Conservation (phyloP, 2,888 invertebrate species). For the Metacarcinus magister region DNA sequence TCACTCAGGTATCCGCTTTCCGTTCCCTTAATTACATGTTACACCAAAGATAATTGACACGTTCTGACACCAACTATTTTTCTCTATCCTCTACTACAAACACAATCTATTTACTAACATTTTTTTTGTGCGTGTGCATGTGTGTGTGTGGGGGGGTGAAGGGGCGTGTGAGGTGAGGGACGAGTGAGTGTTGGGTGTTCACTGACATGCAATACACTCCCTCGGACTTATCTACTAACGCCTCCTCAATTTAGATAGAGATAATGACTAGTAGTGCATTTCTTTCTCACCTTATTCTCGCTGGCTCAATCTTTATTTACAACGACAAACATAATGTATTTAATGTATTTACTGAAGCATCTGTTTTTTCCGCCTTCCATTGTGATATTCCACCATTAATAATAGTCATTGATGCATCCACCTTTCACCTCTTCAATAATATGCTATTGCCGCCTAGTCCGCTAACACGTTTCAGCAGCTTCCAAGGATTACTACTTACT, state of each 20-base stretch:
- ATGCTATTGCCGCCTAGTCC: neutral
- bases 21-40: neutral
- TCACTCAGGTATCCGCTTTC: conserved; percentile 1
- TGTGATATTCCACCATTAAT: neutral
- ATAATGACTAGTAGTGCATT: neutral
- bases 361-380: neutral
- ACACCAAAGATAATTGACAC: neutral
- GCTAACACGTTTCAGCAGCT: neutral
- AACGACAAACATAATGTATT: too few species aligned
- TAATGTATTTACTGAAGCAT: neutral
- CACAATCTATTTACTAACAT: neutral
- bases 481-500: conserved; percentile 44
- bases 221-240: neutral
- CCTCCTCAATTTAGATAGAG: neutral
- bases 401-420: neutral
- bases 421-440: neutral
- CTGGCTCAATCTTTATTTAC: neutral
- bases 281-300: neutral
- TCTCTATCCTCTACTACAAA: neutral
- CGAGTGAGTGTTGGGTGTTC: neutral
- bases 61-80: neutral
- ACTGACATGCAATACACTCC: conserved; percentile 4
- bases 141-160: too few species aligned
- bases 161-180: neutral
- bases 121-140: neutral